phyloP scores from a whole-genome alignment of 2,888 invertebrate species.

The Plagiodera versicolora region DNA sequence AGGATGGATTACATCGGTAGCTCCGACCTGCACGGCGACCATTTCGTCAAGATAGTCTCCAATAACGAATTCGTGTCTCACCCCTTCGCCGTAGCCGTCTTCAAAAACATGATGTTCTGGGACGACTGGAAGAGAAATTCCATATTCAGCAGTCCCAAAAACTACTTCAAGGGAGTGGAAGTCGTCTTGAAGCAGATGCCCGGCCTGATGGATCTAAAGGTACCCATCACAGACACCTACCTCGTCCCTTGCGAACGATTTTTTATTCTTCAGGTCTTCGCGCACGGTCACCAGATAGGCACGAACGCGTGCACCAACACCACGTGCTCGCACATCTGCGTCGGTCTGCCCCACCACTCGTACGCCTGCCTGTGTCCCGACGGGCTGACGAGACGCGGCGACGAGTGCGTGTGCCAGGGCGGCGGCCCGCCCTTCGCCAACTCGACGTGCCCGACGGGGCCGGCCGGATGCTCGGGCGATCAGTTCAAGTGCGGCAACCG shows the following conservation, averaged over 20 bases:
- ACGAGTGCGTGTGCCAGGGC: conserved; percentile 77
- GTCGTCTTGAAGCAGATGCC: conserved; percentile 58
- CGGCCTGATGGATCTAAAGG: conserved; percentile 82
- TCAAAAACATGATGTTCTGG: conserved; percentile 87
- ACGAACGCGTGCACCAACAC: conserved; percentile 68
- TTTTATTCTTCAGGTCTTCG: conserved; percentile 65
- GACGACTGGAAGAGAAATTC: conserved; percentile 84
- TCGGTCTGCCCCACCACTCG: conserved; percentile 68
- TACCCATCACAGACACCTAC: background rate
- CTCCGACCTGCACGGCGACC: conserved; percentile 50
- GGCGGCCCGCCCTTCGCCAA: conserved; percentile 64
- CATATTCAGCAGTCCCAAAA: conserved; percentile 79
- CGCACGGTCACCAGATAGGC: conserved; percentile 74
- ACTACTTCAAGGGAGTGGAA: conserved; percentile 59
- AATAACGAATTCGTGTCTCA: conserved; percentile 71
- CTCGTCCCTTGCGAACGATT: too few relatives aligned
- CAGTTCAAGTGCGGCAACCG: conserved; percentile 64
- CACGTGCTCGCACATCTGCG: conserved; percentile 75
- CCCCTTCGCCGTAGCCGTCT: conserved; percentile 84
- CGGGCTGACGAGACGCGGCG: conserved; percentile 57
- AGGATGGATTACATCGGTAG: conserved; percentile 76
- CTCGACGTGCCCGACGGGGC: conserved; percentile 64
- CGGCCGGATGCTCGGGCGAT: conserved; percentile 60
- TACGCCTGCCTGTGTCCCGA: conserved; percentile 81
- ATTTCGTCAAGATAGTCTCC: conserved; percentile 63